These are phyloP conservation scores for Poecilia wingei DNA, from an alignment of 2,797 vertebrate genomes.

Conservation along the genomic window DNA sequence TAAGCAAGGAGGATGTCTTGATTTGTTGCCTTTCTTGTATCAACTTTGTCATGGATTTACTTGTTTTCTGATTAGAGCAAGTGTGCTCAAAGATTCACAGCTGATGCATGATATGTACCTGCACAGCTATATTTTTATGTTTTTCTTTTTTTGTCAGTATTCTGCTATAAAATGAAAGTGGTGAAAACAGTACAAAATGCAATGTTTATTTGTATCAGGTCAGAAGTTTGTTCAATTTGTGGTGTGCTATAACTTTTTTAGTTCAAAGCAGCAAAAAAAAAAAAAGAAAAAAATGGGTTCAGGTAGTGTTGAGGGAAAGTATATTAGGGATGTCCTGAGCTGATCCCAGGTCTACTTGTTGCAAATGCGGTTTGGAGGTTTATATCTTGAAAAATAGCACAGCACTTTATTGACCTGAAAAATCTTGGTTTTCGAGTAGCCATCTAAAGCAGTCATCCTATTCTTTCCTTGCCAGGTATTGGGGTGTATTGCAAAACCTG, in stretches of 20 bases:
- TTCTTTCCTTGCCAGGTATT: background rate
- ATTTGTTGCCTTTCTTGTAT: slow-evolving; percentile 56
- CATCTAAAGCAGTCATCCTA: background rate
- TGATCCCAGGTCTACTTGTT: background rate
- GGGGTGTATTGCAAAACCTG: background rate
- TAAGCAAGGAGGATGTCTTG: slow-evolving; percentile 47
- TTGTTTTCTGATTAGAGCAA: slow-evolving; percentile 36
- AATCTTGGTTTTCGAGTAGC: background rate
- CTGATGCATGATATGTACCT: slow-evolving; percentile 43
- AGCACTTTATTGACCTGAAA: background rate
- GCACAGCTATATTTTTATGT: slow-evolving; percentile 25
- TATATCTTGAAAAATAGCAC: background rate
- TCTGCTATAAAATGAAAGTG: slow-evolving; percentile 43
- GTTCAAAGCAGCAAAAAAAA: slow-evolving; percentile 15
- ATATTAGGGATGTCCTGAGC: slow-evolving; percentile 13
- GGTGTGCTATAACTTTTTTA: slow-evolving; percentile 21
- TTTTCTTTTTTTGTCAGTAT: slow-evolving; percentile 36
- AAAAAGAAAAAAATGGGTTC: slow-evolving; percentile 9
- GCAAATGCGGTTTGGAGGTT: background rate
- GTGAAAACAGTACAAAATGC: slow-evolving; percentile 31
- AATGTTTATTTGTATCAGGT: slow-evolving; percentile 25
- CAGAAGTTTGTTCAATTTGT: slow-evolving; percentile 12
- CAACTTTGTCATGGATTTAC: slow-evolving; percentile 43
- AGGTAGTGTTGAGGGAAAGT: slow-evolving; percentile 9
- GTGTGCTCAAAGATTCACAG: slow-evolving; percentile 27